Conservation (phyloP, 2,888 invertebrate genomes). For the Cecidostiba fungosa region DNA sequence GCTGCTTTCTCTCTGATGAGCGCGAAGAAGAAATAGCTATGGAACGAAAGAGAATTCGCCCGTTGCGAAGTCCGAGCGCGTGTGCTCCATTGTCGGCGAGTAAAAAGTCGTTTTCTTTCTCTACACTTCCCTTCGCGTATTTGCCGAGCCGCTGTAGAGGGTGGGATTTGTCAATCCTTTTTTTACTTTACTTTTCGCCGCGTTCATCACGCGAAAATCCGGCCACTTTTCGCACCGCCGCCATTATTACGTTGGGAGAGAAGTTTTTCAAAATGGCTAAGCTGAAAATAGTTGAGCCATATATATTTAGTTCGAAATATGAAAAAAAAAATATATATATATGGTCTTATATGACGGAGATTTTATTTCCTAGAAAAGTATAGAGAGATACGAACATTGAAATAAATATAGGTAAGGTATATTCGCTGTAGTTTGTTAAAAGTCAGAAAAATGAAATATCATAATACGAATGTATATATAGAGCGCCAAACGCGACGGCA, state of each 20-base stretch:
- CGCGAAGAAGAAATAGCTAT: not conserved
- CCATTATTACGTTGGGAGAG: not conserved
- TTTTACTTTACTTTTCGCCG: not conserved
- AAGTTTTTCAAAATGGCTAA: not conserved
- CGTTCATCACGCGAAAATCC: slow-evolving; percentile 29
- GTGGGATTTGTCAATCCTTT: slow-evolving; percentile 32
- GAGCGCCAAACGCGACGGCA: no score
- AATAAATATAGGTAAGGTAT: no score
- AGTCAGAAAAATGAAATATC: not conserved
- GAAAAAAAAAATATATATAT: not conserved
- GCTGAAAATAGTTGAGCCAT: not conserved
- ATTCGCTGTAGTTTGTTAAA: no score
- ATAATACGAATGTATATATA: not conserved
- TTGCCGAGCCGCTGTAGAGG: not conserved
- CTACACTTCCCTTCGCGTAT: not conserved
- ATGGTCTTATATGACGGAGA: no score
- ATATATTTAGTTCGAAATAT: not conserved
- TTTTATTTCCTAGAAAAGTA: no score
- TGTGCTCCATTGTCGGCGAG: slow-evolving; percentile 37
- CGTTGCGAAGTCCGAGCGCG: slow-evolving; percentile 22
- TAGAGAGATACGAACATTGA: no score
- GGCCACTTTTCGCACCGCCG: not conserved
- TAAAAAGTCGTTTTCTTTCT: slow-evolving; percentile 30
- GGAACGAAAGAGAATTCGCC: not conserved
- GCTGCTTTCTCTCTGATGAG: not conserved